Conservation (phyloP, 2,113 vertebrate genomes). For the Nesogale talazaci region DNA sequence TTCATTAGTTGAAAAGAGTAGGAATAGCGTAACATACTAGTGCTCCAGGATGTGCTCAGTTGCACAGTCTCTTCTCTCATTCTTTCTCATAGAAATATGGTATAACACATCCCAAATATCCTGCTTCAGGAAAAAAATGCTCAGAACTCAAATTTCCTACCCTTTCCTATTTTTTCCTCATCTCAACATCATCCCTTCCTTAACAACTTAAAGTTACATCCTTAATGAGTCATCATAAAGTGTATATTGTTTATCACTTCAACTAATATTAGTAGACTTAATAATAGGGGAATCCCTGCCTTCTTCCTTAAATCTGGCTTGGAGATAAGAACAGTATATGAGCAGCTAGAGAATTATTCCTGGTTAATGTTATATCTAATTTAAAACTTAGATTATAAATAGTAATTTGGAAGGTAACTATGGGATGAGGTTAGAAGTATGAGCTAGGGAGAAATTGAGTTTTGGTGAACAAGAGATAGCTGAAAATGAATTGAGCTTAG, state of each 20-base stretch:
- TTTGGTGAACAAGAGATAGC: not conserved
- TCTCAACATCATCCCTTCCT: not conserved
- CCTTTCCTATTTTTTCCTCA: not conserved
- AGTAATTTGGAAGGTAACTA: not conserved
- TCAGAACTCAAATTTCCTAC: not conserved
- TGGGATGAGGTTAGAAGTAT: not conserved
- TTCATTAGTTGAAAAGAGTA: not conserved
- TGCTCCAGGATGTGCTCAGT: not conserved
- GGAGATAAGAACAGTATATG: not conserved
- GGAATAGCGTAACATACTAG: not conserved
- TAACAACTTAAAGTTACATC: not conserved
- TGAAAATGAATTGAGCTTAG: not conserved
- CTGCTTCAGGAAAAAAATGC: not conserved
- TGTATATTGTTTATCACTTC: not conserved
- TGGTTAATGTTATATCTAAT: not conserved
- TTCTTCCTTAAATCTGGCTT: not conserved
- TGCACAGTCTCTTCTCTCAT: not conserved
- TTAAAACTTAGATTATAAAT: slow-evolving; percentile 12
- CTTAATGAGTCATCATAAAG: not conserved
- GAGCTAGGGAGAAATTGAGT: not conserved
- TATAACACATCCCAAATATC: not conserved
- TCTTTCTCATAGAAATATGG: not conserved
- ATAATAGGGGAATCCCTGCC: not conserved
- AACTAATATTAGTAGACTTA: not conserved
- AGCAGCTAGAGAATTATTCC: not conserved